These are phyloP conservation scores for Urocitellus parryii DNA, from an alignment of 2,113 vertebrate genomes.

Conservation along the genomic window DNA sequence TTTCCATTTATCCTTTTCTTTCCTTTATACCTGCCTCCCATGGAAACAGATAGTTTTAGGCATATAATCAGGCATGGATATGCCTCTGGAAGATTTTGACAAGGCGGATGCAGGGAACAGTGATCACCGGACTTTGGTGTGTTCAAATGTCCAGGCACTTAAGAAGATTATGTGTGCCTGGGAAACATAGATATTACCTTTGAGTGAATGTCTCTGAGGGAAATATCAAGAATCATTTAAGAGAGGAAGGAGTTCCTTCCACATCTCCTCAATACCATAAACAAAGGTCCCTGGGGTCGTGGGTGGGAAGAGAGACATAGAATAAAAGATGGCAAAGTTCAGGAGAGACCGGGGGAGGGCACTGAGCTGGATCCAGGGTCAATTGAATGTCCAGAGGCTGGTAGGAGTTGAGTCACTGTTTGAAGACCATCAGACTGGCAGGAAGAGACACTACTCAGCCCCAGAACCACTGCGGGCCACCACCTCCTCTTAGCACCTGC, in stretches of 20 bases:
- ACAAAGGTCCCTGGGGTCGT: not conserved
- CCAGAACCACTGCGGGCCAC: fast-evolving
- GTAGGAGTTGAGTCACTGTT: not conserved
- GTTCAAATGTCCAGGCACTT: not conserved
- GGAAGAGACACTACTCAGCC: not conserved
- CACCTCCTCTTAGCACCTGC: no score
- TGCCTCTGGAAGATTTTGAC: not conserved
- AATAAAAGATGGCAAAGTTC: not conserved
- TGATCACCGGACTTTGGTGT: not conserved
- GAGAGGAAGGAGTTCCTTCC: not conserved
- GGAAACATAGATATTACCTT: not conserved
- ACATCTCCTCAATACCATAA: not conserved
- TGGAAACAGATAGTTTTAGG: not conserved
- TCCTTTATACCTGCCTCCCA: not conserved
- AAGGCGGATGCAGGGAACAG: not conserved
- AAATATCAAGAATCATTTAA: not conserved
- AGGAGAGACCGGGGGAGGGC: not conserved
- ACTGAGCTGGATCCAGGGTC: fast-evolving
- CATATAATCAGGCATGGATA: not conserved
- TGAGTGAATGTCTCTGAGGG: not conserved
- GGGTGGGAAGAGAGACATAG: not conserved
- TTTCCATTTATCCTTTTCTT: not conserved
- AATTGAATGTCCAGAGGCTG: not conserved
- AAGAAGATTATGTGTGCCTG: not conserved
- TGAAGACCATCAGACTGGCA: not conserved